Evolutionary conservation across 2,888 invertebrate species (phyloP).

Genomic region (Cosmorhoe ocellata): DNA sequence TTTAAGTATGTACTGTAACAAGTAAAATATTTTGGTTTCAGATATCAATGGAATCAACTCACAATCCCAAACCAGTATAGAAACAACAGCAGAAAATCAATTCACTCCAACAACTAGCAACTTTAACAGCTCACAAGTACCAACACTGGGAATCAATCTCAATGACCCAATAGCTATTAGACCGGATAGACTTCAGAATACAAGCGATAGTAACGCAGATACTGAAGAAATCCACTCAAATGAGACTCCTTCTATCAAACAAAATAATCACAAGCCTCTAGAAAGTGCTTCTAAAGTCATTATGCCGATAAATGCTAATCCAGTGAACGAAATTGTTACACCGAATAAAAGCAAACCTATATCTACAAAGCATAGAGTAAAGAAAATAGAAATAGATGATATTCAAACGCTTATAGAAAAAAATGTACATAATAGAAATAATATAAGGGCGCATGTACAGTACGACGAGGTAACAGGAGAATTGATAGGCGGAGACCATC

Average conservation of each 20-base stretch:
- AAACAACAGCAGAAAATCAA: constrained; percentile 26
- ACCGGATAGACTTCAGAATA: constrained; percentile 16
- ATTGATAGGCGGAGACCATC: constrained; percentile 70
- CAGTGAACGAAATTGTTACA: constrained; percentile 50
- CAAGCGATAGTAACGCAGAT: constrained; percentile 31
- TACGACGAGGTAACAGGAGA: constrained; percentile 75
- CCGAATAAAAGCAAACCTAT: constrained; percentile 41
- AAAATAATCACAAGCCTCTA: constrained; percentile 45
- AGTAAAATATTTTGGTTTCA: constrained; percentile 35
- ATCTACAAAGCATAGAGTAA: constrained; percentile 41
- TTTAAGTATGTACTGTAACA: background rate
- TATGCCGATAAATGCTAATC: constrained; percentile 47
- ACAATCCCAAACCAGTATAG: constrained; percentile 37
- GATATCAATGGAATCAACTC: constrained; percentile 54
- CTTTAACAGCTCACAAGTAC: constrained; percentile 16
- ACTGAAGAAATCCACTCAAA: constrained; percentile 21
- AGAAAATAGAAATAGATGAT: constrained; percentile 43
- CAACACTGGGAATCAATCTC: background rate
- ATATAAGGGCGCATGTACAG: constrained; percentile 59
- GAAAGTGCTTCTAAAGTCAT: constrained; percentile 71
- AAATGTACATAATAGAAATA: constrained; percentile 45
- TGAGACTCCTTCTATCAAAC: constrained; percentile 38
- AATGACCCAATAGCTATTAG: constrained; percentile 1
- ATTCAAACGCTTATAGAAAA: constrained; percentile 34
- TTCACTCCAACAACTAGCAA: constrained; percentile 38